Evolutionary conservation across 2,888 invertebrate species (phyloP), one percentile per base, ranked within the genome.

Genomic region (Melangyna quadrimaculata): DNA sequence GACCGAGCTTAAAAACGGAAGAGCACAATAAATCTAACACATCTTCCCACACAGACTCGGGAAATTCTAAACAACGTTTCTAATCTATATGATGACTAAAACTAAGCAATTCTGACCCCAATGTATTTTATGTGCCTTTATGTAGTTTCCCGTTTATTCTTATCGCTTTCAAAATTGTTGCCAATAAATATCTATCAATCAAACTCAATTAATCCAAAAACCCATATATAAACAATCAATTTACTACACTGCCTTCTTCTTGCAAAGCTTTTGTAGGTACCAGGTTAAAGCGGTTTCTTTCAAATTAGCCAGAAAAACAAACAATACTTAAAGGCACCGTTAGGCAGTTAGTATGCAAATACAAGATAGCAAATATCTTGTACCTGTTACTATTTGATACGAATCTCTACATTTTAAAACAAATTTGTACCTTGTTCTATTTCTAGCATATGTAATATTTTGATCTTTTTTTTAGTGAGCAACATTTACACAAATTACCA

Each of bases 281-380:
- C 3, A 19, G 17, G 10, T 14, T 14, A 14, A 37, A 40, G 48
- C 9, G 12, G 53, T 27, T 32, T 71, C 8, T 19, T 40, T 14
- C 3, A 59, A 61, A 27, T n/a, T 1, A 59, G 7, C 22, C 3
- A 40, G n/a, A 40, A 24, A 24, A 40, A 40, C 9, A 40, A 61
- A 61, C 2, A 70, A 65, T 71, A 51, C 65, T 40, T 71, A 57
- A 40, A 32, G 37, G 45, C 19, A 80, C 80, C 70, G 80, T 74
- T 80, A 74, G 43, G 14, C 45, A 51, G 37, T 74, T 32, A 55
- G 45, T 69, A 73, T 35, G 43, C 27, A 35, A 51, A 70, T 61
- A n/a, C 8, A 0, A 57, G 40, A 48, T 32, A 29, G n/a, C 29
- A 32, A 45, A 63, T 1, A 71, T 32, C 27, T 22, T 32, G 29